phyloP scores from a whole-genome alignment of 2,888 invertebrate genomes.

The Xanthia icteritia region DNA sequence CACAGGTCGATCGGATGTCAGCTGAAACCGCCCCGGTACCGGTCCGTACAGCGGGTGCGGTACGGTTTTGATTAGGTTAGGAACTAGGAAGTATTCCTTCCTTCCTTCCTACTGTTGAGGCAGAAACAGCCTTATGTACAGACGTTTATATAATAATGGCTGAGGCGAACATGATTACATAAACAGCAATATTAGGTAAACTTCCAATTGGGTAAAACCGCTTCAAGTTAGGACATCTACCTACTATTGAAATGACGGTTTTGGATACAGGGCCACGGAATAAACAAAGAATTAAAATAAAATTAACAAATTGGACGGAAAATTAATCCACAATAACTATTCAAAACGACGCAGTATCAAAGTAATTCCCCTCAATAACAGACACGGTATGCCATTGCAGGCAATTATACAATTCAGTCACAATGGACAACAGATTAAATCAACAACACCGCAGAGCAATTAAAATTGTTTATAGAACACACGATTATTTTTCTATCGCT shows the following conservation, averaged over 20 bases:
- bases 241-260: neutral
- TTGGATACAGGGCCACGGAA: neutral
- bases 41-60: neutral
- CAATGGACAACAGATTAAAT: conserved; percentile 40
- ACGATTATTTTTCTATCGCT: conserved; percentile 8
- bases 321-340: neutral
- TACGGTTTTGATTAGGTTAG: conserved; percentile 10
- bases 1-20: neutral
- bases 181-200: neutral
- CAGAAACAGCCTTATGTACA: conserved; percentile 1
- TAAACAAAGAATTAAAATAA: neutral
- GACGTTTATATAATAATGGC: neutral
- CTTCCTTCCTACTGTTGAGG: neutral
- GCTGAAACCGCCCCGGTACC: neutral
- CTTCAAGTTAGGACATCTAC: neutral
- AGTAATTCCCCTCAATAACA: conserved; percentile 1
- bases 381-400: conserved; percentile 15
- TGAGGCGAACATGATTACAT: neutral
- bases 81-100: neutral
- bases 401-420: conserved; percentile 35
- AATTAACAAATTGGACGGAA: neutral
- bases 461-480: conserved; percentile 11
- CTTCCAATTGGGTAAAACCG: neutral
- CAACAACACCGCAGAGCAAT: conserved; percentile 25
- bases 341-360: conserved; percentile 8